phyloP scores from a whole-genome alignment of 2,113 vertebrate genomes.

The Rhinopithecus roxellana region DNA sequence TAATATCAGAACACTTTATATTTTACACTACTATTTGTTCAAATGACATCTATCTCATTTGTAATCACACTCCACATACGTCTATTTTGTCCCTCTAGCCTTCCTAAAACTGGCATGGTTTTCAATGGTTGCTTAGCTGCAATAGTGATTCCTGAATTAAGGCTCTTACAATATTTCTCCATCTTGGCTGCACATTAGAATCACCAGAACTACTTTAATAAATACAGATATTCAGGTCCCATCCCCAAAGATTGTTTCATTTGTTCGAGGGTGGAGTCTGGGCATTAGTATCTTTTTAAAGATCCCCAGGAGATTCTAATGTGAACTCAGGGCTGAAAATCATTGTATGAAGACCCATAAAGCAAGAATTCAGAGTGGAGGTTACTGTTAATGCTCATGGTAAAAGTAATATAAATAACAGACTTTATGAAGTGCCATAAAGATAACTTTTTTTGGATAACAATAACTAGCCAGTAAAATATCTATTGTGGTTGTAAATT shows the following conservation, averaged over 20 bases:
- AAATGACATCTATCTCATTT: neutral
- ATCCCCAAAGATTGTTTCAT: neutral
- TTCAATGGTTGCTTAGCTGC: neutral
- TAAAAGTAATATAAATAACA: constrained; percentile 52
- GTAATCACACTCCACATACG: neutral
- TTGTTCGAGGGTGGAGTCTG: neutral
- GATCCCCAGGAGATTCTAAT: constrained; percentile 39
- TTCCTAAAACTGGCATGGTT: neutral
- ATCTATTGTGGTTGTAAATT: constrained; percentile 69
- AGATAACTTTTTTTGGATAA: constrained; percentile 62
- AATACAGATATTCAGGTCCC: neutral
- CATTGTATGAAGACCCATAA: neutral
- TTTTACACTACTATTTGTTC: constrained; percentile 20
- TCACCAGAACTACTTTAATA: neutral
- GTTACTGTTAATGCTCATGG: constrained; percentile 40
- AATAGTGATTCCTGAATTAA: neutral
- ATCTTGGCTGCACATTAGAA: neutral
- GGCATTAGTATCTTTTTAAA: neutral
- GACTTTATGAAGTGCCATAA: constrained; percentile 61
- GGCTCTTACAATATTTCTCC: neutral
- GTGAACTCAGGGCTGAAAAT: constrained; percentile 20
- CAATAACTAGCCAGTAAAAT: constrained; percentile 48
- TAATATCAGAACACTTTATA: neutral
- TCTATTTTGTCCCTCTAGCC: neutral
- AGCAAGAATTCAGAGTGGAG: constrained; percentile 47